phyloP scores from a whole-genome alignment of 2,797 vertebrate species.

The Phaenicophaeus curvirostris region DNA sequence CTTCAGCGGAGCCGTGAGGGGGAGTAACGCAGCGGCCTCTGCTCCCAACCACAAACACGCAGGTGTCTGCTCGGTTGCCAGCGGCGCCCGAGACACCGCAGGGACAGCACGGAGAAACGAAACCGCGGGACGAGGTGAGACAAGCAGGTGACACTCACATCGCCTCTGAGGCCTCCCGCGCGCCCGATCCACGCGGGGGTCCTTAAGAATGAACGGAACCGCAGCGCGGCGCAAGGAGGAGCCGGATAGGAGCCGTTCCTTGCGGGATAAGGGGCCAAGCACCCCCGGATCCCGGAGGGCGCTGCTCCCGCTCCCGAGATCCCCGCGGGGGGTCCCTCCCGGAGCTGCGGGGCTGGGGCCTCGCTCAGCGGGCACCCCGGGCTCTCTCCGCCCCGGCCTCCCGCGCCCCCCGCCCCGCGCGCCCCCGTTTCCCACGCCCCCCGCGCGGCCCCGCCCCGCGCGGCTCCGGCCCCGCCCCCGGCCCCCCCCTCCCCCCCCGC shows the following conservation, averaged over 20 bases:
- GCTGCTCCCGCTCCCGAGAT: neutral
- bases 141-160: neutral
- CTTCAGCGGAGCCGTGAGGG: neutral
- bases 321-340: neutral
- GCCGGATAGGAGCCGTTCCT: neutral
- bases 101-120: neutral
- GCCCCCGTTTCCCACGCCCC: neutral
- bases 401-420: no score
- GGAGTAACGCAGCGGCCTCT: neutral
- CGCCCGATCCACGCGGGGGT: neutral
- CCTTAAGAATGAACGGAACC: neutral
- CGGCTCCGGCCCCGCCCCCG: neutral
- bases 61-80: neutral
- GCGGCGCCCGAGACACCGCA: conserved; percentile 1
- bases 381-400: no score
- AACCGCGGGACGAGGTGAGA: conserved; percentile 9
- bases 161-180: neutral
- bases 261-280: neutral
- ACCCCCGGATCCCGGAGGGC: neutral
- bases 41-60: neutral
- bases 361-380: no score
- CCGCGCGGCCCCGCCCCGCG: neutral
- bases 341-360: neutral
- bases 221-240: neutral
- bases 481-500: neutral